phyloP scores from a whole-genome alignment of 2,888 invertebrate genomes.

The Morpho achilles region DNA sequence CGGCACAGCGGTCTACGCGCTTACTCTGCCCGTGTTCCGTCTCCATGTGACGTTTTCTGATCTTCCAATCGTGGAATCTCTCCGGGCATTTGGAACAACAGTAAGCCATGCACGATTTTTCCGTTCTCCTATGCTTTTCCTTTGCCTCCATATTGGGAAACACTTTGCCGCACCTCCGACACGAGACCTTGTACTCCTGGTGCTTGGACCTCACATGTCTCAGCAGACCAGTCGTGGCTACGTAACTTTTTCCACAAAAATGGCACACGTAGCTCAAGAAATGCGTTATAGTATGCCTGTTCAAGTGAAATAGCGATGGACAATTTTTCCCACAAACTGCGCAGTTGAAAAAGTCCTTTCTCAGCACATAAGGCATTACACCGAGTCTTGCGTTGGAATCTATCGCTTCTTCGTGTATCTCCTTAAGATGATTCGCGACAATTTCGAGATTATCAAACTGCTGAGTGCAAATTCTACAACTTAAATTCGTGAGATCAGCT shows the following conservation, averaged over 20 bases:
- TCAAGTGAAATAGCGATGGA: constrained; percentile 57
- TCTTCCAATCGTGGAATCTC: constrained; percentile 57
- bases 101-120: constrained; percentile 65
- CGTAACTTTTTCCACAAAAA: constrained; percentile 63
- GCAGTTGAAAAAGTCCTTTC: constrained; percentile 51
- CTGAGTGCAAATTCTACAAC: constrained; percentile 49
- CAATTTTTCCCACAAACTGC: constrained; percentile 57
- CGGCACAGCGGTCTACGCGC: constrained; percentile 49
- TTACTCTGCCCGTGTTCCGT: constrained; percentile 51
- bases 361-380: constrained; percentile 60
- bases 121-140: constrained; percentile 53
- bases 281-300: constrained; percentile 63
- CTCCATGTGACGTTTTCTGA: constrained; percentile 59
- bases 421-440: constrained; percentile 46
- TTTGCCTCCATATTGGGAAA: constrained; percentile 68
- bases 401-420: constrained; percentile 40
- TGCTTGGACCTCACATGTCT: constrained; percentile 61
- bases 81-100: constrained; percentile 60
- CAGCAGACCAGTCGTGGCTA: constrained; percentile 56
- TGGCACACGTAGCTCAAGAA: constrained; percentile 64
- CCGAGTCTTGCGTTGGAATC: constrained; percentile 49
- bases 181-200: constrained; percentile 56
- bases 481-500: constrained; percentile 54
- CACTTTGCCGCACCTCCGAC: constrained; percentile 55
- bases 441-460: constrained; percentile 40